These are phyloP conservation scores for Solen grandis DNA, from an alignment of 1,140 invertebrate species.

Conservation along the genomic window DNA sequence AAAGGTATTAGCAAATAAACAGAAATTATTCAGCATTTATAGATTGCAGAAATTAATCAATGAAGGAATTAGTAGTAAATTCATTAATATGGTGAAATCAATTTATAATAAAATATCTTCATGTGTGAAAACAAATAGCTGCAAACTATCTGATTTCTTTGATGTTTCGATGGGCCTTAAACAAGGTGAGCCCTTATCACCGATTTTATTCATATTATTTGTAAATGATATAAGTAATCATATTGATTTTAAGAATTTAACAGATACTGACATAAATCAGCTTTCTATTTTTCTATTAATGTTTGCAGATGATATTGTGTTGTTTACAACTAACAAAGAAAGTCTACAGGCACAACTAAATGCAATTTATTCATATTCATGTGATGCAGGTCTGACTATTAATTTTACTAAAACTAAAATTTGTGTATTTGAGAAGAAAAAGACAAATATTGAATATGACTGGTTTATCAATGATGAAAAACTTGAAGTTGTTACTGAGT, in stretches of 20 bases:
- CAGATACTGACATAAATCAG: slow-evolving; percentile 18
- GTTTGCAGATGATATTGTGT: slow-evolving; percentile 47
- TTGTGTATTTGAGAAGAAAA: slow-evolving; percentile 15
- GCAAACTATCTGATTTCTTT: too few species aligned
- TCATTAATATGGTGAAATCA: background rate
- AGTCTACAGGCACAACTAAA: slow-evolving; percentile 28
- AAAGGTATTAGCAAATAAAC: background rate
- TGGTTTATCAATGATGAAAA: slow-evolving; percentile 3
- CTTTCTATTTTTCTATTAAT: slow-evolving; percentile 7
- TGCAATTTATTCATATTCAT: slow-evolving; percentile 3
- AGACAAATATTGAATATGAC: background rate
- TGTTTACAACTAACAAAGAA: too few species aligned
- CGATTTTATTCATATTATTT: slow-evolving; percentile 30
- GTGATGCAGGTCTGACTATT: background rate
- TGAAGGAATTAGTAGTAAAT: background rate
- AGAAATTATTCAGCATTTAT: slow-evolving; percentile 3
- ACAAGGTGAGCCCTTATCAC: slow-evolving; percentile 29
- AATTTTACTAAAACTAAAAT: slow-evolving; percentile 20
- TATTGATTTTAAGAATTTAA: slow-evolving; percentile 6
- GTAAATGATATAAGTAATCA: slow-evolving; percentile 22
- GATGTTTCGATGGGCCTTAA: slow-evolving; percentile 5
- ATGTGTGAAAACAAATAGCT: slow-evolving; percentile 4
- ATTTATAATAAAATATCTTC: slow-evolving; percentile 17
- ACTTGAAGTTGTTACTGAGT: background rate
- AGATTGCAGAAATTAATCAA: background rate